These are phyloP conservation scores for Campylomormyrus numenius DNA, from an alignment of 2,113 vertebrate genomes.

Conservation along the genomic window DNA sequence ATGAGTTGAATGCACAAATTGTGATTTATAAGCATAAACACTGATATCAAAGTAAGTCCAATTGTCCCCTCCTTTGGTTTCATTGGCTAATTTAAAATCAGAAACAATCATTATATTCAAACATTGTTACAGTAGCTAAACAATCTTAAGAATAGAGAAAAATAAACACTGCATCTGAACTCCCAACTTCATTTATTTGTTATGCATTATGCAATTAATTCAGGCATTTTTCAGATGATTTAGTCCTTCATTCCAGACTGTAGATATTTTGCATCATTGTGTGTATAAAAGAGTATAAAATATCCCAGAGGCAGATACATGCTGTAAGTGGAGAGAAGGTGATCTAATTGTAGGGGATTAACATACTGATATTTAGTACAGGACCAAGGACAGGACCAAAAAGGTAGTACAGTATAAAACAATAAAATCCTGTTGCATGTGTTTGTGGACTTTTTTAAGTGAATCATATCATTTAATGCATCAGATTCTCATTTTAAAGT, in stretches of 20 bases:
- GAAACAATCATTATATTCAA: not conserved
- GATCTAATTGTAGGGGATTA: not conserved
- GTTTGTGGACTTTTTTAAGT: not conserved
- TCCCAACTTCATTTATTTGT: not conserved
- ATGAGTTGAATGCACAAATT: not conserved
- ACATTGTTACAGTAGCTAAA: not conserved
- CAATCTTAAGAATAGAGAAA: not conserved
- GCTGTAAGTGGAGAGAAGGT: not conserved
- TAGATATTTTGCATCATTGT: not conserved
- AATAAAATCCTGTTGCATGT: not conserved
- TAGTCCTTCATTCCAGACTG: not conserved
- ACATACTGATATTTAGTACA: not conserved
- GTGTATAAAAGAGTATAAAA: not conserved
- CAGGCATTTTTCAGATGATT: not conserved
- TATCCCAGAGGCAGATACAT: not conserved
- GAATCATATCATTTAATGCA: not conserved
- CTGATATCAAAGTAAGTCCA: not conserved
- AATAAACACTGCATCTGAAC: not conserved
- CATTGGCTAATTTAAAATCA: not conserved
- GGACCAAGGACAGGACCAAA: conserved; percentile 1
- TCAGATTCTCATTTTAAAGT: not conserved
- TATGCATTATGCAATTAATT: not conserved
- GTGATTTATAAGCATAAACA: not conserved
- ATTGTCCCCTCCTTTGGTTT: not conserved
- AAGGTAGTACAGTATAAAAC: not conserved